phyloP scores from a whole-genome alignment of 2,888 invertebrate genomes.

The Alitta virens region DNA sequence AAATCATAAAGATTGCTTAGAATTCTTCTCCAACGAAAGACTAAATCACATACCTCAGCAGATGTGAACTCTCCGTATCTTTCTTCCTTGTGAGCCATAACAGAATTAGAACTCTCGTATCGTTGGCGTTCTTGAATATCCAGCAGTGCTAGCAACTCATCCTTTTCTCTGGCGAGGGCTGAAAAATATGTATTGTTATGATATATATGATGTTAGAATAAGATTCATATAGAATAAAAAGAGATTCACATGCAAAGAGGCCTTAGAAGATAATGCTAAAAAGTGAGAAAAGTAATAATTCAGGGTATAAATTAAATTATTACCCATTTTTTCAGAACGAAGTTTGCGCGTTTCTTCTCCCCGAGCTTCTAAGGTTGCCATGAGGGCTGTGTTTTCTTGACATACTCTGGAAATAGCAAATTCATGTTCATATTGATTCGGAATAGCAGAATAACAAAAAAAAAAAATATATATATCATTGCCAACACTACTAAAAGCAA shows the following conservation, averaged over 20 bases:
- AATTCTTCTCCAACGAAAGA: too few relatives aligned
- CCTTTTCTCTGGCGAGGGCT: slow-evolving; percentile 39
- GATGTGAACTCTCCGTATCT: slow-evolving; percentile 40
- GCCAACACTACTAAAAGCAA: too few relatives aligned
- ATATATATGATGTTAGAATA: too few relatives aligned
- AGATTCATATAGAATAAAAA: too few relatives aligned
- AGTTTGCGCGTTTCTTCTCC: slow-evolving; percentile 39
- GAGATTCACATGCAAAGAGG: too few relatives aligned
- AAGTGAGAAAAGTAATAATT: too few relatives aligned
- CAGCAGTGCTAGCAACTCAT: slow-evolving; percentile 48
- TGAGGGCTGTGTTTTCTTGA: slow-evolving; percentile 40
- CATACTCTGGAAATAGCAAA: slow-evolving; percentile 36
- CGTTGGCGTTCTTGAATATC: slow-evolving; percentile 48
- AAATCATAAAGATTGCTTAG: not conserved
- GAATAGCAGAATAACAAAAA: too few relatives aligned
- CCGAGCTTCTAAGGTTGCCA: slow-evolving; percentile 32
- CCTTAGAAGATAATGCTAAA: too few relatives aligned
- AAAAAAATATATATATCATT: too few relatives aligned
- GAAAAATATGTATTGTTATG: not conserved
- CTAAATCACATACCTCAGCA: slow-evolving; percentile 39
- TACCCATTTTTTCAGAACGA: slow-evolving; percentile 43
- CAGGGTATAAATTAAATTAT: too few relatives aligned
- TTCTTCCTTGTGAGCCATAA: slow-evolving; percentile 29
- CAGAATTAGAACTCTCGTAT: slow-evolving; percentile 37
- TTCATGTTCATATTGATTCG: too few relatives aligned